Base-by-base conservation (phyloP, 1,140 invertebrate species). In the Trachymyrmex septentrionalis region DNA sequence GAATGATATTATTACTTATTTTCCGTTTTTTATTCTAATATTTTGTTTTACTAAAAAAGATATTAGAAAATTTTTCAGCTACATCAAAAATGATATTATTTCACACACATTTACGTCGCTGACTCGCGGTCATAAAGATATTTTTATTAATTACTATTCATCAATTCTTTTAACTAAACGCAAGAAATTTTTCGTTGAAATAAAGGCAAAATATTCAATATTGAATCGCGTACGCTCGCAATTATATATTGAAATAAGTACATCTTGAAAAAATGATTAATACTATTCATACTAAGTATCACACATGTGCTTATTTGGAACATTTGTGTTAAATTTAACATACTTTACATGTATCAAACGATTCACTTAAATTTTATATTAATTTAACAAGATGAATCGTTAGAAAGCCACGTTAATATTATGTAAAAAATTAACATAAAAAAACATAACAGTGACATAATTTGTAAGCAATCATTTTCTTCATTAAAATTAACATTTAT, bases 191-290 rank as follows among this genome's bases (percentile, higher is more conserved):
- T 34, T 21, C 24, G 2, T 55, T 9, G 72, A 19, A 34, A 16
- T 21, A 30, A 66, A n/a, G 3, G 6, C 30, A 30, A 78, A 4
- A 55, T 50, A 34, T 78, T 34, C 19, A 24, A 67, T 67, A 24
- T 14, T 12, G 34, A 27, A 59, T 53, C 7, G 66, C 38, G 6
- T 38, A 6, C 34, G 34, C 34, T 0, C 7, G 34, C 7, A 34
- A 48, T 59, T 82, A 71, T 2, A 44, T 38, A 21, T 48, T 4
- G 53, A n/a, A 19, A 61, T 21, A 27, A 73, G 27, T 44, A 7
- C 16, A 30, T 30, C 24, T 61, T 10, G 67, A 69, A n/a, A 72
- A 72, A 82, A 24, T 30, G 50, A 81, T 44, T 80, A 81, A 50
- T 82, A 12, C 38, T 19, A 14, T 50, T 80, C 27, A 80, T 34